Evolutionary conservation across 2,797 vertebrate genomes (phyloP), one percentile per base, ranked within the genome.

Genomic region (Jordanella pulchra): DNA sequence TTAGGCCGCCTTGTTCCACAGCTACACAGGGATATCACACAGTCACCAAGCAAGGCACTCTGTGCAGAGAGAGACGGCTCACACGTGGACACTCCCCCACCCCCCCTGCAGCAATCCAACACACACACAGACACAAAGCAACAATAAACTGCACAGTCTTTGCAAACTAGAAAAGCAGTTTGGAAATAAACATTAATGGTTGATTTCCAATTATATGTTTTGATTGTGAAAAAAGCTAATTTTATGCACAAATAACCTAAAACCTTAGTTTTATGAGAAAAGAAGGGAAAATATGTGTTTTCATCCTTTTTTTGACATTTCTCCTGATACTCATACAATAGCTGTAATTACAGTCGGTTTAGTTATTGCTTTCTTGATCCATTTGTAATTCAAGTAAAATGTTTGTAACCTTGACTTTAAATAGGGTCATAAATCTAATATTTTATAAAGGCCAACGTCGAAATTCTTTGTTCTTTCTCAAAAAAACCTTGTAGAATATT

Each of bases 1-100:
- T 93, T 92, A 92, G 88, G 85, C 72, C 84, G 86, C 86, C 81
- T 86, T 90, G 87, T 90, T 89, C 75, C 82, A 89, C 60, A 74
- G 84, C 80, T 78, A 89, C 83, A 89, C 83, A 84, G 77, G 84
- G 83, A 87, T 87, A 90, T 87, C 80, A 82, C 76, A 56, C 79
- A 72, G 58, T 58, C 80, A 79, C 67, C 67, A n/a, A 65, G 61
- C 12, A 63, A 77, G 47, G 47, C 77, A 67, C 79, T 81, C 65
- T 64, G 79, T 30, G 69, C 35, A 61, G 65, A 67, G 74, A 73
- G 75, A 81, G 67, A 75, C 76, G 72, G 80, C 80, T 82, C 76
- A 78, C 79, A 74, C 74, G 65, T 69, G 61, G 21, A 42, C 55
- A 30, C 55, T 5, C 35, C 21, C 66, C 23, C 35, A 45, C 51